These are phyloP conservation scores for Spodoptera exigua DNA, from an alignment of 2,888 invertebrate genomes.

Conservation along the genomic window DNA sequence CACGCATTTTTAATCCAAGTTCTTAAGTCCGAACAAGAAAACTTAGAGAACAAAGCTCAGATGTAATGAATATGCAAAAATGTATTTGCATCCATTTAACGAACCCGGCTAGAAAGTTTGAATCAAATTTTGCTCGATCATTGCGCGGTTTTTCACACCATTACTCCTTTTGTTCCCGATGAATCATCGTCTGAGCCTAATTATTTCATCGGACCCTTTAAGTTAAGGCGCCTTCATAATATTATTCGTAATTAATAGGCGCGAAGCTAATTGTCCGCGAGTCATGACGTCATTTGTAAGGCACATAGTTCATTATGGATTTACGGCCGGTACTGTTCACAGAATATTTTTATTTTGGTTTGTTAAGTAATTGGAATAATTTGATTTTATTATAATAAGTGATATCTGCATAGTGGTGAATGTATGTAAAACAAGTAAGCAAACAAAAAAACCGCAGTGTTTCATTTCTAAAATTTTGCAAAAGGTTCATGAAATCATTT, in stretches of 20 bases:
- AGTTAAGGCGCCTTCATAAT: slow-evolving; percentile 78
- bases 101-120: slow-evolving; percentile 30
- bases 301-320: slow-evolving; percentile 73
- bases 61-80: slow-evolving; percentile 54
- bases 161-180: slow-evolving; percentile 83
- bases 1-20: slow-evolving; percentile 27
- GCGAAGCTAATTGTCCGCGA: slow-evolving; percentile 82
- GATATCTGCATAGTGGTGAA: too few relatives aligned
- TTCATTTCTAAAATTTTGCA: too few relatives aligned
- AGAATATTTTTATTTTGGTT: slow-evolving; percentile 11
- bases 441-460: too few relatives aligned
- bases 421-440: too few relatives aligned
- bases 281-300: slow-evolving; percentile 71
- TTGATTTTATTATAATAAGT: too few relatives aligned
- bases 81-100: slow-evolving; percentile 50
- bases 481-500: too few relatives aligned
- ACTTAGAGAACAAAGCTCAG: slow-evolving; percentile 39
- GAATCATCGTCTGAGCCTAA: slow-evolving; percentile 81
- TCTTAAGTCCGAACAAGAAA: slow-evolving; percentile 30
- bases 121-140: slow-evolving; percentile 65
- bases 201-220: slow-evolving; percentile 79
- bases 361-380: too few relatives aligned
- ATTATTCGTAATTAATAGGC: slow-evolving; percentile 84
- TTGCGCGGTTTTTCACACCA: slow-evolving; percentile 76
- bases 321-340: slow-evolving; percentile 13